phyloP scores from a whole-genome alignment of 2,113 vertebrate species.

The Odobenus rosmarus region DNA sequence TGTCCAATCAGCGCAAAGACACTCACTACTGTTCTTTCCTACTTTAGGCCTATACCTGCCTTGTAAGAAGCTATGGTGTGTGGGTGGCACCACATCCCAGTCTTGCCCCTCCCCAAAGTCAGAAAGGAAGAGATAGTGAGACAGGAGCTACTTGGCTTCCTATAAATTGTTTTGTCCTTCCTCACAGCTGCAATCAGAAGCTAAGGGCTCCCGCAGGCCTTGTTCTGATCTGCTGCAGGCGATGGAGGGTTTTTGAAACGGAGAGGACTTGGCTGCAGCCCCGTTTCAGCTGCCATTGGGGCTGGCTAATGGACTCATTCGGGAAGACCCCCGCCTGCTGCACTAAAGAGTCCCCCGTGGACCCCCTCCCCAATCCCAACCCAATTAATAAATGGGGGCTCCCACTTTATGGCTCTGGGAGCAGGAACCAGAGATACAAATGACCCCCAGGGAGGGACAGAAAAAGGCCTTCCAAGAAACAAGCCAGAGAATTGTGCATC shows the following conservation, averaged over 20 bases:
- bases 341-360: constrained; percentile 79
- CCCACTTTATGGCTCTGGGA: constrained; percentile 80
- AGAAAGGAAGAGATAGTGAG: constrained; percentile 71
- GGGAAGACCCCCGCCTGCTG: constrained; percentile 75
- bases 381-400: constrained; percentile 82
- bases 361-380: constrained; percentile 78
- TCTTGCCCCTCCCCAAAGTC: constrained; percentile 60
- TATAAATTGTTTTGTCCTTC: constrained; percentile 82
- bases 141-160: constrained; percentile 82
- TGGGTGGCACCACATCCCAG: neutral
- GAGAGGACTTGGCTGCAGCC: constrained; percentile 79
- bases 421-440: constrained; percentile 79
- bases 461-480: constrained; percentile 80
- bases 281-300: constrained; percentile 76
- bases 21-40: constrained; percentile 4
- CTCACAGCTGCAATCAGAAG: constrained; percentile 81
- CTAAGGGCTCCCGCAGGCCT: constrained; percentile 82
- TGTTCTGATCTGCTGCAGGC: constrained; percentile 82
- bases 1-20: neutral
- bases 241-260: constrained; percentile 80
- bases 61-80: constrained; percentile 28
- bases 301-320: constrained; percentile 81
- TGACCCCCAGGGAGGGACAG: constrained; percentile 80
- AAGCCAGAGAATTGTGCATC: constrained; percentile 74
- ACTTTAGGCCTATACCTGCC: neutral